Evolutionary conservation across 30 jellyfish, hydroid and myxozoan species (phyloP), one percentile per base, ranked within the genome.

Genomic region (Turritopsis rubra): DNA sequence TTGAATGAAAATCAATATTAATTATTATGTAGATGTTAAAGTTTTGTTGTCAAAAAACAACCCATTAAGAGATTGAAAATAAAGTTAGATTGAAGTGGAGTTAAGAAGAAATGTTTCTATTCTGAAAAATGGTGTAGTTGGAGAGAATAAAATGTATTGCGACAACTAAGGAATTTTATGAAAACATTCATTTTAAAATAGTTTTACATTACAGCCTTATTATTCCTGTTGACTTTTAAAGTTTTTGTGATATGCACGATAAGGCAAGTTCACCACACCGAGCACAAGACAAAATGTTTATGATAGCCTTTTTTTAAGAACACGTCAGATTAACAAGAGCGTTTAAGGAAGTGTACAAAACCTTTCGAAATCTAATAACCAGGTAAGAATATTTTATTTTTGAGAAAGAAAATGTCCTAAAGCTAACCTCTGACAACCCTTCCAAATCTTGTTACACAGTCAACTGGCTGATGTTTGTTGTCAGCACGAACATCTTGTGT

Each of bases 401-500:
- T 1, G 19, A 68, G 30, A 68, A 23, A 8, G 21, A 27, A 68
- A 68, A 68, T 68, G 22, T 68, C 0, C 21, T 21, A 60, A 52
- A 66, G 18, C 29, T 81, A 83, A 89, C 99, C 96, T 86, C 99
- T 89, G 23, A 94, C 73, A 24, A 80, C 97, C 72, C 96, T 79
- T 80, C 84, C 77, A 79, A 94, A 83, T 65, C 96, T 83, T 65
- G 95, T 89, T 31, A 71, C 72, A 75, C 97, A 89, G 21, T 84
- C 97, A n/a, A 89, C 99, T 22, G 97, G 99, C 73, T 89, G 94
- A 29, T 73, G 81, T 21, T 80, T 83, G 22, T 89, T 88, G 73
- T 89, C 99, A 53, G 96, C 96, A 30, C 99, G 87, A 83, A 84
- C 96, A 89, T 94, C 99, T 31, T 75, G 87, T 8, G 99, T 89